phyloP scores from a whole-genome alignment of 2,888 invertebrate species.

The Tolmerus cingulatus region DNA sequence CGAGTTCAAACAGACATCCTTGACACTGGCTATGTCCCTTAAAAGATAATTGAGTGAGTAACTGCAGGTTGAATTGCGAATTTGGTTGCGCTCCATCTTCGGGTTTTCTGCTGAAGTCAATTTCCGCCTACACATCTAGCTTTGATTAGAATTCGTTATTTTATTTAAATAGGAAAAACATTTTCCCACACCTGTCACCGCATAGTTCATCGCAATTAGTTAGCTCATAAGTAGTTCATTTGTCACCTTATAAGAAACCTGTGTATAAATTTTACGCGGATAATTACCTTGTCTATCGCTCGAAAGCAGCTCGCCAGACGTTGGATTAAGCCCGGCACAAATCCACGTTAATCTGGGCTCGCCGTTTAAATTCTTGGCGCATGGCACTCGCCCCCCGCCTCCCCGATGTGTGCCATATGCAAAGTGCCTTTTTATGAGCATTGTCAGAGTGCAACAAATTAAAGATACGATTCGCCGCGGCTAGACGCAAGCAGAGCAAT shows the following conservation, averaged over 20 bases:
- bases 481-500: not conserved
- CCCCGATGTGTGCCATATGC: not conserved
- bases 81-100: not conserved
- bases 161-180: not conserved
- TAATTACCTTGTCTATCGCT: not conserved
- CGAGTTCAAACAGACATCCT: not conserved
- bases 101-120: not conserved
- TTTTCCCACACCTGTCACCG: not conserved
- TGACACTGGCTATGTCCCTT: not conserved
- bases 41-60: not conserved
- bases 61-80: not conserved
- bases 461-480: not conserved
- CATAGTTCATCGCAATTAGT: not conserved
- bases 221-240: constrained; percentile 14
- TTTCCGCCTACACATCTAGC: not conserved
- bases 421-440: not conserved
- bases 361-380: not conserved
- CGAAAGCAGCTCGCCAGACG: constrained; percentile 1
- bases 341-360: not conserved
- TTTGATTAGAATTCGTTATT: not conserved
- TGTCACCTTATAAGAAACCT: constrained; percentile 17
- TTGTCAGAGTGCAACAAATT: not conserved
- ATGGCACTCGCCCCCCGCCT: not conserved
- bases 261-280: not conserved
- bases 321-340: not conserved